Percentiles rank a stretch among this genome's conserved stretches.
phyloP scores from a whole-genome alignment of 2,888 invertebrate genomes.

The Pantelozetes paolii region DNA sequence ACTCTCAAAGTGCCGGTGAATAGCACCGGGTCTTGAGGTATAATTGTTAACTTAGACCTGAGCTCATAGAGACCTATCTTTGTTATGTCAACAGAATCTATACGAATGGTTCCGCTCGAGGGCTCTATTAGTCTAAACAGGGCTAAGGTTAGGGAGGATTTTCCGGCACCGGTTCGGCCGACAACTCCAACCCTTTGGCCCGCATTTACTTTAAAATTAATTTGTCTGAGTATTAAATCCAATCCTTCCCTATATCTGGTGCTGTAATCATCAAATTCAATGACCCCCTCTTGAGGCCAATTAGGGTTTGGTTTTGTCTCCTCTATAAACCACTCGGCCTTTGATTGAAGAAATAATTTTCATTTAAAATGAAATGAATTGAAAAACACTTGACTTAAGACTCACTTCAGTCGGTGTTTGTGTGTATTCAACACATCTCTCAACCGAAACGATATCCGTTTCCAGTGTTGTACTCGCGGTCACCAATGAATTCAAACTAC shows the following conservation, averaged over 20 bases:
- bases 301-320: conserved; percentile 47
- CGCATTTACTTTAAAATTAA: conserved; percentile 70
- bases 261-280: conserved; percentile 73
- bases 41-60: conserved; percentile 39
- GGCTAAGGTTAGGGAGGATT: conserved; percentile 51
- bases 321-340: conserved; percentile 18
- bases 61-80: conserved; percentile 40
- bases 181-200: conserved; percentile 66
- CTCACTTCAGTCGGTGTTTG: conserved; percentile 46
- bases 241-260: conserved; percentile 80
- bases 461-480: conserved; percentile 94
- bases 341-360: background rate
- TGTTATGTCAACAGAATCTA: conserved; percentile 37
- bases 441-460: conserved; percentile 94
- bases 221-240: conserved; percentile 75
- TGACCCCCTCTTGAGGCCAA: conserved; percentile 78
- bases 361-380: background rate
- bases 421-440: conserved; percentile 86
- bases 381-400: background rate
- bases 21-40: conserved; percentile 47
- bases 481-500: conserved; percentile 92
- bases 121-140: conserved; percentile 49
- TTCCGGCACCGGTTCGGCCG: conserved; percentile 53
- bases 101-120: conserved; percentile 40
- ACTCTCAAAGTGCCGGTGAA: conserved; percentile 47